Percentiles rank a stretch among this genome's conserved stretches.
Conservation (phyloP, 2,797 vertebrate genomes). For the Xenops minutus region DNA sequence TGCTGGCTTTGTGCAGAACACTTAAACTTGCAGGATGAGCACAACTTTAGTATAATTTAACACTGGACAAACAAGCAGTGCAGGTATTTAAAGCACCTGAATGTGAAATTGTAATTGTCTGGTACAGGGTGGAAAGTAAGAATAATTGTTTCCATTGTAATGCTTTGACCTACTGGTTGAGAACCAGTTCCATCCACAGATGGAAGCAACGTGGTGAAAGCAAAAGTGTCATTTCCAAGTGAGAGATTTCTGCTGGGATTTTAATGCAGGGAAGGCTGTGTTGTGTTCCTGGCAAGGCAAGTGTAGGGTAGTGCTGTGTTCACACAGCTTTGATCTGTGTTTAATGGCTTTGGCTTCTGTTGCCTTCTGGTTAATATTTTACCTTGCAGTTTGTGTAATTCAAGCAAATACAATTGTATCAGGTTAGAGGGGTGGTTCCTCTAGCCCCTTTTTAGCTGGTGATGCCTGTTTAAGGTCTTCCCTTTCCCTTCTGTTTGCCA, state of each 20-base stretch:
- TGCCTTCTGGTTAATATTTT: background rate
- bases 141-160: background rate
- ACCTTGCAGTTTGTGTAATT: background rate
- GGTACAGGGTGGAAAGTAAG: background rate
- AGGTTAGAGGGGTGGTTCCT: background rate
- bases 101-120: background rate
- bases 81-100: background rate
- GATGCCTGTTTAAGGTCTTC: background rate
- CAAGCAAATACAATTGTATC: background rate
- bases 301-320: background rate
- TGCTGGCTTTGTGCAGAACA: background rate
- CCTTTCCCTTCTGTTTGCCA: background rate
- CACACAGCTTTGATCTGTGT: background rate
- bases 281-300: background rate
- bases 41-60: background rate
- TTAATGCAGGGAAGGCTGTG: background rate
- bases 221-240: background rate
- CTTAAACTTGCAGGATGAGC: background rate
- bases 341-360: background rate
- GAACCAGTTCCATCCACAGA: background rate
- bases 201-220: background rate
- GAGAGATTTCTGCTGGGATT: background rate
- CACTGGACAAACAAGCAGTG: background rate
- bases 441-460: background rate
- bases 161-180: background rate